Evolutionary conservation across 1,140 invertebrate species (phyloP), one percentile per base, ranked within the genome.

Genomic region (Branchinecta lynchi): DNA sequence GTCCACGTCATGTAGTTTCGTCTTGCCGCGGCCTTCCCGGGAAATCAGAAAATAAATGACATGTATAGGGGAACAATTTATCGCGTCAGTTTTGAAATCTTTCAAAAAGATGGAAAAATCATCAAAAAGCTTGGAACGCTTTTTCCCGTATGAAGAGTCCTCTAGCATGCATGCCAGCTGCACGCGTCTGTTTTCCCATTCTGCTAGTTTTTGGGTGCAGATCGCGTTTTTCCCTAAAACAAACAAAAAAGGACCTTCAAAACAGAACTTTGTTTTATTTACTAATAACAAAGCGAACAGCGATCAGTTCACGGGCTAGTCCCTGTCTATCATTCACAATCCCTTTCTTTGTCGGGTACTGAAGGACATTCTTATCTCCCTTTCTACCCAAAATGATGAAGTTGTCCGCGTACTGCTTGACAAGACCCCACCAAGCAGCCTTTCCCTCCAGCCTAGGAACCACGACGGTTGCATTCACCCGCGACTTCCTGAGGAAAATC

Each of bases 301-400:
- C 46, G n/a, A 51, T n/a, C n/a, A 51, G 46, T 9, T 51, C 46
- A 51, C 46, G 9, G 9, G n/a, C n/a, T n/a, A 51, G 46, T 9
- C 46, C 46, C n/a, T n/a, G 9, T 9, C n/a, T 51, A 51, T 51
- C 46, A 9, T 51, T 51, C 9, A 51, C 9, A 51, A 9, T 9
- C n/a, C 46, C 46, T n/a, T 51, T 51, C n/a, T 51, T 51, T 51
- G 46, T 9, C 9, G 46, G 46, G n/a, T 9, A 51, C 9, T n/a
- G n/a, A 9, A 51, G n/a, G n/a, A 51, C 46, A 9, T 51, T 51
- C 46, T 51, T 51, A 51, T 51, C 46, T 51, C 46, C 46, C 46
- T 9, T 51, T 51, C n/a, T 51, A 9, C 46, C 46, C n/a, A 51
- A 51, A n/a, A n/a, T 9, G 9, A 51, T 9, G 46, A 51, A 51